phyloP scores from a whole-genome alignment of 2,797 vertebrate genomes.

The Pangasius macronema region DNA sequence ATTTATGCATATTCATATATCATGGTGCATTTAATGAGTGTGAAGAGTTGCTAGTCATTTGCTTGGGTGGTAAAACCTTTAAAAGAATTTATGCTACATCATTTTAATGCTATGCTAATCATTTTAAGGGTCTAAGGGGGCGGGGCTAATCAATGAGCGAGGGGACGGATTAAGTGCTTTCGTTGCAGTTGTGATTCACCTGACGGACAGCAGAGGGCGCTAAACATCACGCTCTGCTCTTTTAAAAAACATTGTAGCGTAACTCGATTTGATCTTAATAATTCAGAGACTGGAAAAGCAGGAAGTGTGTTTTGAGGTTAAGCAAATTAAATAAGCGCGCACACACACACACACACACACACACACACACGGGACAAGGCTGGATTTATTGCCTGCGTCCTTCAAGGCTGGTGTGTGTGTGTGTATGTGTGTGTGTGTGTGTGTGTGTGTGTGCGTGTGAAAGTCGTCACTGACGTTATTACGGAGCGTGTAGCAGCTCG shows the following conservation, averaged over 20 bases:
- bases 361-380: not conserved
- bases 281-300: not conserved
- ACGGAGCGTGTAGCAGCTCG: not conserved
- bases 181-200: not conserved
- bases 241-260: not conserved
- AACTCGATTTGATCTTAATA: not conserved
- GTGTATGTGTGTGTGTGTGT: conserved; percentile 9
- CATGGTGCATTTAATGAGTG: not conserved
- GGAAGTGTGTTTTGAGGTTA: conserved; percentile 5
- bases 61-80: not conserved
- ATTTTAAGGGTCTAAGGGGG: no score
- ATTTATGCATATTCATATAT: not conserved
- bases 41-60: not conserved
- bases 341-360: not conserved
- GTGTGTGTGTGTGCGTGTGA: conserved; percentile 9
- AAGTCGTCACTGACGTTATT: not conserved
- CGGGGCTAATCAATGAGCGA: not conserved
- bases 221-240: not conserved
- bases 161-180: not conserved
- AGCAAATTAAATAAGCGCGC: not conserved
- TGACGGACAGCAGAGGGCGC: not conserved
- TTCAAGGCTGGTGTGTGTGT: not conserved
- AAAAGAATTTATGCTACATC: not conserved
- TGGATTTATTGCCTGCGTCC: not conserved
- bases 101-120: no score